Evolutionary conservation across 1,140 invertebrate genomes (phyloP).

Genomic region (Nautilus pompilius): DNA sequence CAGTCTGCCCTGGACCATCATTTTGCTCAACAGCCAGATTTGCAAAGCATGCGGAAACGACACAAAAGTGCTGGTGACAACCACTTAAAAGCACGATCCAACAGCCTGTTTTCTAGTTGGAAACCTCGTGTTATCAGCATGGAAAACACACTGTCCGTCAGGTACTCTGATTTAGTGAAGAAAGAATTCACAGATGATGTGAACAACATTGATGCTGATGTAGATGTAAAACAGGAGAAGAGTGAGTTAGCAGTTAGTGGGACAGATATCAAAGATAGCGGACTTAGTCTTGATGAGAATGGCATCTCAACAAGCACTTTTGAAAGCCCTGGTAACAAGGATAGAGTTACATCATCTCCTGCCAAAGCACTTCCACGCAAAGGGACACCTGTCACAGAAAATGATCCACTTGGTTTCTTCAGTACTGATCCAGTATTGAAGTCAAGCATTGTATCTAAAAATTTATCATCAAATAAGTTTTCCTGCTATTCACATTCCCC

Average conservation of each 20-base stretch:
- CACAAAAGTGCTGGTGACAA: conserved; percentile 48
- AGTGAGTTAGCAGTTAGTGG: not conserved
- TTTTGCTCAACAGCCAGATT: conserved; percentile 13
- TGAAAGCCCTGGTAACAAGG: conserved; percentile 5
- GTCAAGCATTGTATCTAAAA: no score
- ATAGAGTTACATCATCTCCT: conserved; percentile 11
- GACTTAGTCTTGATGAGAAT: conserved; percentile 30
- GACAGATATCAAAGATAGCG: conserved; percentile 31
- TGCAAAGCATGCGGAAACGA: conserved; percentile 28
- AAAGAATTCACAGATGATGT: conserved; percentile 19
- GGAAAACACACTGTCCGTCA: conserved; percentile 18
- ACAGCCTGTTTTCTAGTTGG: conserved; percentile 37
- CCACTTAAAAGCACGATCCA: conserved; percentile 29
- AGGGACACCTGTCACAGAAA: conserved; percentile 79
- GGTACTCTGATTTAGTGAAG: conserved; percentile 24
- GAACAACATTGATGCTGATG: conserved; percentile 14
- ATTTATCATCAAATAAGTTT: no score
- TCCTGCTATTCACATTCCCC: no score
- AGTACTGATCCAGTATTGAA: conserved; percentile 20
- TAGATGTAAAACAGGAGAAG: not conserved
- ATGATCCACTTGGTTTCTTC: conserved; percentile 85
- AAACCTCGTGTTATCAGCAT: conserved; percentile 23
- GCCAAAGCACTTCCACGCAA: conserved; percentile 23
- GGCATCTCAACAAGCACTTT: not conserved
- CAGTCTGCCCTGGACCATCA: conserved; percentile 27